Base-by-base conservation (phyloP, 2,888 invertebrate genomes). In the Leptarthrus brevirostris region DNA sequence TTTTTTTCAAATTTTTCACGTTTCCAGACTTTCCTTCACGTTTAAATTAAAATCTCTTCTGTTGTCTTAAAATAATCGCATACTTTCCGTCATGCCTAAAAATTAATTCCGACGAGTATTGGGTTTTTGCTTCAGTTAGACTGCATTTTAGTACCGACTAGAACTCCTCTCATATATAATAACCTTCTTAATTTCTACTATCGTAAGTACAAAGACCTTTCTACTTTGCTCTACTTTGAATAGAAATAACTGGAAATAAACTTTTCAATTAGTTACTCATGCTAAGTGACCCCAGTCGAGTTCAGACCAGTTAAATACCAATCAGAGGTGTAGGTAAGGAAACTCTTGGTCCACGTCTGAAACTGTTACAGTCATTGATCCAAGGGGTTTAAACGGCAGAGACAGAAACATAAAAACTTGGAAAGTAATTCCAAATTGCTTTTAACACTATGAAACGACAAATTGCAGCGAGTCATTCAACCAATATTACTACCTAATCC, bases 211-310 rank as follows among this genome's bases (percentile, higher is more conserved):
- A 49, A 49, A 49, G 49, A 20, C 49, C 49, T 49, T 49, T 49
- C 49, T 49, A 49, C 49, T 49, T 49, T 49, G 49, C 8, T 49
- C 49, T 20, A 49, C 18, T 49, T 49, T n/a, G 12, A 49, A 40
- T 40, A 1, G 12, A 12, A 12, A 40, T 40, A 6, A 40, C 2
- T 40, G 12, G n/a, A 40, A 40, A n/a, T 1, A 49, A 20, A 8
- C 4, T 2, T 16, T 1, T 2, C 49, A 2, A 49, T 49, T 49
- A 49, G 49, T 49, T 18, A 49, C 49, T 18, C 6, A 3, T 40
- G 6, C n/a, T 12, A 40, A 3, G 40, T 40, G 40, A 40, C 40
- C 40, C 40, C 40, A 40, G 40, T n/a, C 12, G 40, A 40, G 8
- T 40, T 1, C n/a, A 40, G 8, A 40, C 10, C n/a, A 40, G 12